Evolutionary conservation across 1,140 invertebrate species (phyloP), one percentile per base, ranked within the genome.

Genomic region (Harlomillsia oculata): DNA sequence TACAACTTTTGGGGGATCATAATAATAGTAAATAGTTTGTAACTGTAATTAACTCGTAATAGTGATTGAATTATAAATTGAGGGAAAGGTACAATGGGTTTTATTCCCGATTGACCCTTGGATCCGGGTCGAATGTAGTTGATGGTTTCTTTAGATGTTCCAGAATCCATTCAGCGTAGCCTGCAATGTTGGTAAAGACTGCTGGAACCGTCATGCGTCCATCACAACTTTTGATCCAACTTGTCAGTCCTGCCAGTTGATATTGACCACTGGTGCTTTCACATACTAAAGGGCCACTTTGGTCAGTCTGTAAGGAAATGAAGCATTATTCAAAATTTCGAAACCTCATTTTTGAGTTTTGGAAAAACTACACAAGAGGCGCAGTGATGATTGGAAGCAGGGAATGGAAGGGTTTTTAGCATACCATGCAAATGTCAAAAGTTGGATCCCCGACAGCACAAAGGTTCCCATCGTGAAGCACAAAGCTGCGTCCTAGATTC

Each of bases 131-230:
- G 9, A 36, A 36, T 36, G 32, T 36, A n/a, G 32, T n/a, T 9
- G n/a, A 36, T n/a, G 36, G 13, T 37, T 29, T 43, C n/a, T 52
- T 36, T 30, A 54, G 18, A 32, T 53, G 28, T 8, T 16, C 45
- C 9, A 32, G 45, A 13, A 60, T 60, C 58, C 58, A 60, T 2
- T 50, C 45, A 5, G 39, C 45, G 13, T 50, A 34, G 3, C 32
- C 16, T 0, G 58, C 18, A 28, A 55, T 41, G 16, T 44, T 51
- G 0, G 37, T 40, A 29, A 43, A 60, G 25, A 60, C 29, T 16
- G 20, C 45, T 21, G 53, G 45, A 30, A 29, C 37, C 29, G 16
- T 30, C 13, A 25, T 41, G 23, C 51, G 25, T n/a, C 28, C 43
- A 20, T 20, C 39, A 29, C 41, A 46, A 4, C 13, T 41, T 5